A percentile compares a stretch with the other conserved stretches of the same genome.
phyloP scores from a whole-genome alignment of 2,797 vertebrate genomes.

The Anomalospiza imberbis region DNA sequence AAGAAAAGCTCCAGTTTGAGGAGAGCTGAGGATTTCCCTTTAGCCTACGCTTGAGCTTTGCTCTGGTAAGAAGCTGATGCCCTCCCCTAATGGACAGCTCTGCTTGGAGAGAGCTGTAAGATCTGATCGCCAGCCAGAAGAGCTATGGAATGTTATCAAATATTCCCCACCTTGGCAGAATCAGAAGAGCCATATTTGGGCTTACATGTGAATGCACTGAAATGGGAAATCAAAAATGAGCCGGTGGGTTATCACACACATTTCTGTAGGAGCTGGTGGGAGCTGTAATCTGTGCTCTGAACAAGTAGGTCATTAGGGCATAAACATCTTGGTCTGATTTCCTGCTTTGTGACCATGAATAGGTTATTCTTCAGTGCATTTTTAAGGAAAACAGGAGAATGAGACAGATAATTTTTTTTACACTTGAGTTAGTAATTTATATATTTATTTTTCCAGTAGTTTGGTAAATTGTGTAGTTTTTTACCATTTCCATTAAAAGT shows the following conservation, averaged over 20 bases:
- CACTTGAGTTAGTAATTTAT: not conserved
- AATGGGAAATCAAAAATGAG: not conserved
- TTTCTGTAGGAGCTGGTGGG: not conserved
- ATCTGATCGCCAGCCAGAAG: not conserved
- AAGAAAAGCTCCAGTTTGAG: not conserved
- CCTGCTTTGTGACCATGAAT: not conserved
- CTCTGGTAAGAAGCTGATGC: not conserved
- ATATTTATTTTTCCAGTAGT: not conserved
- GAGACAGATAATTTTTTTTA: not conserved
- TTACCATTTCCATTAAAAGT: not conserved
- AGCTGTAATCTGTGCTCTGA: not conserved
- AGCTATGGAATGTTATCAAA: not conserved
- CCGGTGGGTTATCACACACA: not conserved
- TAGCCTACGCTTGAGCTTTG: not conserved
- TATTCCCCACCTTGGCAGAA: not conserved
- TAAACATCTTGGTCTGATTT: not conserved
- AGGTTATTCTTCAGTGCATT: not conserved
- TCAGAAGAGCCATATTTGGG: not conserved
- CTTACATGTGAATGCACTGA: not conserved
- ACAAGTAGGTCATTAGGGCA: not conserved
- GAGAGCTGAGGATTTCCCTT: not conserved
- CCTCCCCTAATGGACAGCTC: not conserved
- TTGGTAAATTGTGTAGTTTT: not conserved
- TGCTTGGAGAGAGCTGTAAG: not conserved
- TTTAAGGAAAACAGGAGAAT: not conserved